Evolutionary conservation across 2,888 invertebrate species (phyloP).

Genomic region (Carterocephalus palaemon): DNA sequence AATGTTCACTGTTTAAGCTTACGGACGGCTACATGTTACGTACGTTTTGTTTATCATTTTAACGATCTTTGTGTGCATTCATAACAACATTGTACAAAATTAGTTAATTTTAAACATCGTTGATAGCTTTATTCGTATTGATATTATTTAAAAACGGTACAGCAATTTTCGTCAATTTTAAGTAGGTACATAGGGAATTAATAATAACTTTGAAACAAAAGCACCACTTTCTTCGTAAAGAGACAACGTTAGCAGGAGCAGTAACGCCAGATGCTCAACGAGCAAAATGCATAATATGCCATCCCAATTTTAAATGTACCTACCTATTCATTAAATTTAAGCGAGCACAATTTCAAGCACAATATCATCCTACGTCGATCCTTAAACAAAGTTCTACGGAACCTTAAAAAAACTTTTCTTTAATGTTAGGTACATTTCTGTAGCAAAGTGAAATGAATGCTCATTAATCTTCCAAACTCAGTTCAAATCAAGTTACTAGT

Average conservation of each 20-base stretch:
- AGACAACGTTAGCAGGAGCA: conserved; percentile 4
- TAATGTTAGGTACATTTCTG: no score
- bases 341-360: not conserved
- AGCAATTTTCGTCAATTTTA: conserved; percentile 72
- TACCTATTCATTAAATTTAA: not conserved
- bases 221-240: no score
- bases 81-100: conserved; percentile 23
- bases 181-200: conserved; percentile 35
- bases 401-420: no score
- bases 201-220: conserved; percentile 1
- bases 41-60: conserved; percentile 34
- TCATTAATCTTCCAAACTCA: conserved; percentile 61
- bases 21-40: conserved; percentile 40
- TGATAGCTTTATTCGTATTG: conserved; percentile 32
- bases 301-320: not conserved
- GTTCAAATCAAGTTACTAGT: conserved; percentile 47
- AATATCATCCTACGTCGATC: no score
- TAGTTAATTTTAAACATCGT: conserved; percentile 13
- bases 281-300: not conserved
- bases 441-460: conserved; percentile 36
- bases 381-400: no score
- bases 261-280: not conserved
- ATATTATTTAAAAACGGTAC: conserved; percentile 49
- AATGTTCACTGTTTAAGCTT: conserved; percentile 49
- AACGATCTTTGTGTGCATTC: conserved; percentile 31